A percentile compares a stretch with the other conserved stretches of the same genome.
These are phyloP conservation scores for Apodemia zela DNA, from an alignment of 2,888 invertebrate species.

Conservation along the genomic window DNA sequence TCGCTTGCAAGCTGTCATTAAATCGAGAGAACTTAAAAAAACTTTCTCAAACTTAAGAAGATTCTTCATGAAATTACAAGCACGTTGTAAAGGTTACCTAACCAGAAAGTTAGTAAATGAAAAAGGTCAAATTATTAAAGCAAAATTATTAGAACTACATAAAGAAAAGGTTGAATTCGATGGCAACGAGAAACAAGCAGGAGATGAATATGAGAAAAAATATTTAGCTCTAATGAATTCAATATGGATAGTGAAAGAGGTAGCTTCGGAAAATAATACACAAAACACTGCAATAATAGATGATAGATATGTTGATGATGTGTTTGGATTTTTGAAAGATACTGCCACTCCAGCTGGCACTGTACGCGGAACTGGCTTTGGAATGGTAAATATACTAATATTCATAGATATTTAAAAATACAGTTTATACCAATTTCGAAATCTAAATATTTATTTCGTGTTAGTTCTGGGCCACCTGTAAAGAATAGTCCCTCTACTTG, in stretches of 20 bases:
- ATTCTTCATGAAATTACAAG: constrained; percentile 87
- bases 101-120: constrained; percentile 82
- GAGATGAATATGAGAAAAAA: constrained; percentile 85
- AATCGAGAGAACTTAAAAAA: constrained; percentile 86
- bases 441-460: no score
- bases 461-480: no score
- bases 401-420: background rate
- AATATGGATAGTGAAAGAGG: constrained; percentile 80
- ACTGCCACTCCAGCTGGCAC: constrained; percentile 69
- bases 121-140: constrained; percentile 78
- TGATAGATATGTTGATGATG: constrained; percentile 82
- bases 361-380: constrained; percentile 74
- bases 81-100: constrained; percentile 87
- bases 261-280: constrained; percentile 72
- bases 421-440: background rate
- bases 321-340: constrained; percentile 85
- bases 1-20: constrained; percentile 90
- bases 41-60: constrained; percentile 86
- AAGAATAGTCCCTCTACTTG: no score
- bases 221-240: constrained; percentile 70
- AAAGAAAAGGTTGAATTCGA: constrained; percentile 79
- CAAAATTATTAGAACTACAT: constrained; percentile 48
- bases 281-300: constrained; percentile 71
- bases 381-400: constrained; percentile 52
- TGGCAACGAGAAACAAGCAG: constrained; percentile 84